Evolutionary conservation across 2,113 vertebrate genomes (phyloP).

Genomic region (Etia nguti): DNA sequence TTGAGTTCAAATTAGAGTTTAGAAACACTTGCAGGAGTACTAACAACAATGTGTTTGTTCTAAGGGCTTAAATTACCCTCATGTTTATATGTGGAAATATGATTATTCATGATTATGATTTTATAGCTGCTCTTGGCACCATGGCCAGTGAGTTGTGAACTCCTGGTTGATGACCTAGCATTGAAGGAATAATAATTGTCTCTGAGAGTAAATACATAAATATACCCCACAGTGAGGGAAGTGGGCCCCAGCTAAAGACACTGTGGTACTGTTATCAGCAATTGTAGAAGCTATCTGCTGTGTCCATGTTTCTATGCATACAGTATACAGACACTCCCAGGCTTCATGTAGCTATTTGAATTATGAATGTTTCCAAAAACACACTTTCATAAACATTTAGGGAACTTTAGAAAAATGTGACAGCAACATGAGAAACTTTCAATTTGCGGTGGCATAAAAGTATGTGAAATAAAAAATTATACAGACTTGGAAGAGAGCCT

Average conservation of each 20-base stretch:
- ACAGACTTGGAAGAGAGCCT: neutral
- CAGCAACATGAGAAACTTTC: neutral
- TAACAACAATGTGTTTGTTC: neutral
- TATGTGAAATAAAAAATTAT: neutral
- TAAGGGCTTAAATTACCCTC: neutral
- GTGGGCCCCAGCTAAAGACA: constrained; percentile 7
- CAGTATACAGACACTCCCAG: constrained; percentile 52
- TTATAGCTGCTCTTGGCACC: neutral
- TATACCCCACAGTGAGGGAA: neutral
- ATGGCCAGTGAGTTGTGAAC: neutral
- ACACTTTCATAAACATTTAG: neutral
- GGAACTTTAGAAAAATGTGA: neutral
- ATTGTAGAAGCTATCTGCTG: constrained; percentile 44
- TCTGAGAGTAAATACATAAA: neutral
- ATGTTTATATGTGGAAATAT: neutral
- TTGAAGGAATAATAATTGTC: neutral
- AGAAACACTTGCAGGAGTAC: neutral
- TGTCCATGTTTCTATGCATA: constrained; percentile 37
- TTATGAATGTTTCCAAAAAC: neutral
- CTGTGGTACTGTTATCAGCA: constrained; percentile 37
- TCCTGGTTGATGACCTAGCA: neutral
- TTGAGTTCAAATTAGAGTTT: accelerated
- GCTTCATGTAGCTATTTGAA: neutral
- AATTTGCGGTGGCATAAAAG: neutral
- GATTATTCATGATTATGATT: neutral